phyloP scores from a whole-genome alignment of 1,140 invertebrate genomes.

The Coenobita brevimanus region DNA sequence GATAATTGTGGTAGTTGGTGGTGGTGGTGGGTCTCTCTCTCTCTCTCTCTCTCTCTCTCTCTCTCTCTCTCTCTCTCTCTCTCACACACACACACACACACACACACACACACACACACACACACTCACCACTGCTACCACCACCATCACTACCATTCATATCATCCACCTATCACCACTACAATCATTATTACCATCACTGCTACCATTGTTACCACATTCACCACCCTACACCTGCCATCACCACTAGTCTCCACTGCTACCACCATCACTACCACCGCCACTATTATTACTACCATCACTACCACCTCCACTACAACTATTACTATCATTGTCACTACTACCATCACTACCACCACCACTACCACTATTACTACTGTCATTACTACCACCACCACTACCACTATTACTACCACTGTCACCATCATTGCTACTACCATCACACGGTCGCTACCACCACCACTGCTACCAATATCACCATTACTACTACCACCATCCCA shows the following conservation, averaged over 20 bases:
- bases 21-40: background rate
- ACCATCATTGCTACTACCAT: no score
- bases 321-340: background rate
- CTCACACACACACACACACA: background rate
- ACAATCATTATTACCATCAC: no score
- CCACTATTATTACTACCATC: no score
- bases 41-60: background rate
- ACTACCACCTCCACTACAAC: no score
- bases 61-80: background rate
- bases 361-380: background rate
- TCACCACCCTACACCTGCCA: no score
- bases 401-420: background rate
- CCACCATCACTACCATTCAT: no score
- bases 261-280: no score
- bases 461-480: no score
- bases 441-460: no score
- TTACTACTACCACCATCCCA: no score
- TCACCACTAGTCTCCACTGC: background rate
- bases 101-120: background rate
- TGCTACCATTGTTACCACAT: no score
- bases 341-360: background rate
- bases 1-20: background rate
- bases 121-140: background rate
- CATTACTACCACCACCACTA: background rate
- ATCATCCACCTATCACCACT: no score